These are phyloP conservation scores for Cynodonichthys magdalenae DNA, from an alignment of 2,797 vertebrate genomes.

Conservation along the genomic window DNA sequence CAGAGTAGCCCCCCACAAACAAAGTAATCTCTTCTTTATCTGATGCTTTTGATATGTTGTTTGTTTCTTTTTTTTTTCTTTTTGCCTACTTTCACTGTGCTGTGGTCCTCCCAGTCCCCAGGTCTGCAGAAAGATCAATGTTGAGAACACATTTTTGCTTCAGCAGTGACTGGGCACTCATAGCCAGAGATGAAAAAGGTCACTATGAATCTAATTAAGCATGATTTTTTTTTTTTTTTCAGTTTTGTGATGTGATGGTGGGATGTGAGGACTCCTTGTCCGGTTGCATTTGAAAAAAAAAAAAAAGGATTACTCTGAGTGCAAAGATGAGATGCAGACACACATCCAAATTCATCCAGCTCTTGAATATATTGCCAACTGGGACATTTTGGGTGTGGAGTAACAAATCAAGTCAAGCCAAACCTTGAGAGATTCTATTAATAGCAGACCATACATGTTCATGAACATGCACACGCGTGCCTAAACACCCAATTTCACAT, in stretches of 20 bases:
- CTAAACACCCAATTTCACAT: conserved; percentile 22
- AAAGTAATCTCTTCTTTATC: conserved; percentile 77
- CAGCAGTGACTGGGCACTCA: conserved; percentile 57
- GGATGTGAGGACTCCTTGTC: conserved; percentile 49
- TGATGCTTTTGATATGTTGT: conserved; percentile 73
- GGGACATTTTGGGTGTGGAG: conserved; percentile 58
- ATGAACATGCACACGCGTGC: conserved; percentile 19
- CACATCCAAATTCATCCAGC: conserved; percentile 55
- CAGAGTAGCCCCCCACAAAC: conserved; percentile 59
- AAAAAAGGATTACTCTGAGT: conserved; percentile 47
- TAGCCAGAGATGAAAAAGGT: conserved; percentile 76
- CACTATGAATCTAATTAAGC: conserved; percentile 81
- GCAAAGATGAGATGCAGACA: conserved; percentile 61
- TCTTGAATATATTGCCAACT: conserved; percentile 63
- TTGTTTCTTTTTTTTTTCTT: conserved; percentile 70
- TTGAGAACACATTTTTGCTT: conserved; percentile 70
- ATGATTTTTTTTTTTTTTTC: conserved; percentile 62
- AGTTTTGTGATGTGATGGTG: conserved; percentile 67
- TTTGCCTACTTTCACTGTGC: conserved; percentile 59
- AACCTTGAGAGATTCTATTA: conserved; percentile 65
- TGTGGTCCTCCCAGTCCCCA: conserved; percentile 62
- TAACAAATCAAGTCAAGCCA: conserved; percentile 70
- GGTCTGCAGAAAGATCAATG: conserved; percentile 77
- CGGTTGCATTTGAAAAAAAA: conserved; percentile 42
- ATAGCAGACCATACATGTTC: conserved; percentile 51